A percentile compares a stretch with the other conserved stretches of the same genome.
Evolutionary conservation across 1,140 invertebrate genomes (phyloP).

Genomic region (Eurosta solidaginis): DNA sequence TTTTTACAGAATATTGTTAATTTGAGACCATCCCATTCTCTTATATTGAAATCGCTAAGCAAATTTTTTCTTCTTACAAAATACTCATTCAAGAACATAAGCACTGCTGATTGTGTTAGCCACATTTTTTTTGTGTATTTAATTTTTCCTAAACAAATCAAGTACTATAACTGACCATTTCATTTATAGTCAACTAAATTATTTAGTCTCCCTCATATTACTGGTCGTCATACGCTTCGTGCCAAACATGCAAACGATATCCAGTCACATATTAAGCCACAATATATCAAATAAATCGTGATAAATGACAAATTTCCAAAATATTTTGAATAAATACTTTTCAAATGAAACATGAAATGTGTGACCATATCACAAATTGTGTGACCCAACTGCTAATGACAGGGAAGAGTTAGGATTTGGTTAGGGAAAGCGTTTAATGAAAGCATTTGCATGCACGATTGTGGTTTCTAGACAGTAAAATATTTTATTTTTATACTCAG

Average conservation of each 20-base stretch:
- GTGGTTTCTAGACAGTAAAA: neutral
- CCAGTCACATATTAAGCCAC: neutral
- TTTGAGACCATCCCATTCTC: too few species aligned
- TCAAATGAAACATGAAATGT: neutral
- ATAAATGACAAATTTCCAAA: conserved; percentile 9
- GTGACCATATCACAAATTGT: neutral
- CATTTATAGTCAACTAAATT: neutral
- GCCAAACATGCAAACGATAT: neutral
- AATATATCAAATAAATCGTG: conserved; percentile 25
- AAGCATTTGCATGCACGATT: neutral
- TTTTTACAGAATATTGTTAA: too few species aligned
- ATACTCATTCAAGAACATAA: too few species aligned
- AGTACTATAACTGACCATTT: neutral
- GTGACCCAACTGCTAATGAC: neutral
- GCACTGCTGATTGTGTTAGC: too few species aligned
- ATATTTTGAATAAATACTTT: neutral
- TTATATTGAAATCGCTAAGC: too few species aligned
- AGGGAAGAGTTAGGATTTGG: neutral
- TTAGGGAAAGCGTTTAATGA: too few species aligned
- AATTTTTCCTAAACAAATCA: neutral
- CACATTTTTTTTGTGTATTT: too few species aligned
- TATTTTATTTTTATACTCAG: too few species aligned
- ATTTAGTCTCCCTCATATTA: neutral
- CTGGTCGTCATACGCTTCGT: neutral
- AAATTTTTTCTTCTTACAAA: too few species aligned